Evolutionary conservation across 2,113 vertebrate species (phyloP), one percentile per base, ranked within the genome.

Genomic region (Columba livia): DNA sequence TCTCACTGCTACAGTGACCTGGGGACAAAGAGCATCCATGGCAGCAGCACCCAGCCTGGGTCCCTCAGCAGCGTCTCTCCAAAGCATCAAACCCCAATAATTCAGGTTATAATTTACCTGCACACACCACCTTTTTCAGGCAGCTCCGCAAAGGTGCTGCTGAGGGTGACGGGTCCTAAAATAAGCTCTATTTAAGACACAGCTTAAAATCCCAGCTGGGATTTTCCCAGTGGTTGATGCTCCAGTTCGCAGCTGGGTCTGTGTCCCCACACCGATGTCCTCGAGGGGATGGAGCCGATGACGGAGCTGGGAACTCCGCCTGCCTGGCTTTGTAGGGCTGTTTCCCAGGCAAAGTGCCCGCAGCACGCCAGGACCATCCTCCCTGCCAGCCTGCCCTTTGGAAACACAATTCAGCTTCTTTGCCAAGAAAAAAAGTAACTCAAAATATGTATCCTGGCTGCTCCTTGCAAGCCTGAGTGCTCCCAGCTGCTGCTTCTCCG

Each of bases 1-100:
- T 9, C 11, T 15, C 29, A 2, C 23, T 26, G 58, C 25, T 44
- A 21, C 28, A 56, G 62, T 4, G 44, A 38, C 38, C 66, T 5
- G 0, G 0, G 53, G 42, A 51, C 31, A 56, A 36, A 42, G 48
- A 85, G 25, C 74, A 56, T 7, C 0, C 0, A 24, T 3, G 24
- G 58, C 58, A 65, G 70, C 78, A 69, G 60, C 29, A 19, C 21
- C 64, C 64, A 81, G 50, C 40, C 64, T 0, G 0, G 17, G 19
- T 32, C 79, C 71, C 65, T 36, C 0, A 0, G 15, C 15, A 0
- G 20, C 67, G 28, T 5, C 40, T 26, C 38, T 60, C 38, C 54
- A 20, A n/a, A 69, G 20, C 38, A 17, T 14, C 71, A 40, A 69
- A 69, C 20, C 65, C 40, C 6, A 0, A 10, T 8, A 28, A 32